Percentiles rank a stretch among this genome's conserved stretches.
Evolutionary conservation across 2,113 vertebrate genomes (phyloP).

Genomic region (Corydoras maculifer): DNA sequence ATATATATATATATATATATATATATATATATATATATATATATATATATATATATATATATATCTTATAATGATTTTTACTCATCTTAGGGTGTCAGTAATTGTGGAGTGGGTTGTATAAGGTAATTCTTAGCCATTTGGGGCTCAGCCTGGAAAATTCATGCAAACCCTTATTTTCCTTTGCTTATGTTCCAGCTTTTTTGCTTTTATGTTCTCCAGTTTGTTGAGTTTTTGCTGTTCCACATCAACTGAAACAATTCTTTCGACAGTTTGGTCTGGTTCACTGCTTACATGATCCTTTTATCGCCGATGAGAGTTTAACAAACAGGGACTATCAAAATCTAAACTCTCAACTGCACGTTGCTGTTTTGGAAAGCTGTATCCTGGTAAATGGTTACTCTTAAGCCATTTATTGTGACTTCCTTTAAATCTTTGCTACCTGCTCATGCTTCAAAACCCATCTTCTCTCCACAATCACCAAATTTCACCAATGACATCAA

Average conservation of each 20-base stretch:
- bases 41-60: no score
- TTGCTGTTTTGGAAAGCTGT: conserved; percentile 80
- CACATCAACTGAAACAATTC: conserved; percentile 68
- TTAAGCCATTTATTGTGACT: conserved; percentile 67
- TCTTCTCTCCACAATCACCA: conserved; percentile 67
- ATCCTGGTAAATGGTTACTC: conserved; percentile 76
- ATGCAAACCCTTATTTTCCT: conserved; percentile 31
- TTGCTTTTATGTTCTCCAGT: conserved; percentile 50
- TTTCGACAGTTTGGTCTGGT: conserved; percentile 80
- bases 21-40: no score
- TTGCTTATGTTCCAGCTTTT: conserved; percentile 34
- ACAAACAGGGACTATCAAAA: conserved; percentile 78
- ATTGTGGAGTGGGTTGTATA: background rate
- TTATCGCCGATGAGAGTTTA: conserved; percentile 76
- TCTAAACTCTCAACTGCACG: conserved; percentile 71
- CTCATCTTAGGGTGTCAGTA: no score
- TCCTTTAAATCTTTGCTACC: conserved; percentile 38
- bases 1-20: no score
- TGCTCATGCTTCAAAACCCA: conserved; percentile 62
- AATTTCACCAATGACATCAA: conserved; percentile 69
- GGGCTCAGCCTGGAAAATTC: conserved; percentile 14
- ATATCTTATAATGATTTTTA: no score
- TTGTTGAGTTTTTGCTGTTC: conserved; percentile 50
- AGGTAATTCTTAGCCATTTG: conserved; percentile 17
- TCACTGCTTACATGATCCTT: conserved; percentile 79